Evolutionary conservation across 2,113 vertebrate genomes (phyloP).

Genomic region (Hylia prasina): DNA sequence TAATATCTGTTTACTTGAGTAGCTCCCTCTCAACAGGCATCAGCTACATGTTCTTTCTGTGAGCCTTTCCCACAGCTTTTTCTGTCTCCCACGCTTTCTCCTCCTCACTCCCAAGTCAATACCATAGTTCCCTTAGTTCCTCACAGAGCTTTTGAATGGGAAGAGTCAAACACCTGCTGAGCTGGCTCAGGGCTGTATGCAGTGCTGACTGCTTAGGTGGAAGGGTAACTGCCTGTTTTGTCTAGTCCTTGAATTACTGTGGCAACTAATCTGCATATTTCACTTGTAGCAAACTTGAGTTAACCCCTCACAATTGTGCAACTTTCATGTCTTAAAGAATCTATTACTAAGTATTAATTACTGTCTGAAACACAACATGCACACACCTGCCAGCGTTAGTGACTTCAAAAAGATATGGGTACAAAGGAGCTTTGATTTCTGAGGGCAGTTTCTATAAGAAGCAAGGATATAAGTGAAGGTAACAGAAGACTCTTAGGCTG

Average conservation of each 20-base stretch:
- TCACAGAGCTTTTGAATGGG: background rate
- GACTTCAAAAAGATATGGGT: background rate
- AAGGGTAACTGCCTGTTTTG: background rate
- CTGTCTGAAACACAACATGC: background rate
- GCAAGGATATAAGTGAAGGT: background rate
- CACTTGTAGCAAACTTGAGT: background rate
- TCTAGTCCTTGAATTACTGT: background rate
- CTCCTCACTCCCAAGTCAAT: background rate
- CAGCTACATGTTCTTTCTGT: background rate
- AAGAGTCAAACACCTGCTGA: slow-evolving; percentile 37
- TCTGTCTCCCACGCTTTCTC: slow-evolving; percentile 35
- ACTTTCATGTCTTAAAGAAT: background rate
- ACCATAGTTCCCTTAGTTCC: background rate
- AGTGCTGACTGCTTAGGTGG: background rate
- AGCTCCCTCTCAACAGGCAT: slow-evolving; percentile 12
- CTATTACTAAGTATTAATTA: background rate
- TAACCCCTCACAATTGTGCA: background rate
- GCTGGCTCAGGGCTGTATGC: background rate
- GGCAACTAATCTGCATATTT: slow-evolving; percentile 6
- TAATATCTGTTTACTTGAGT: background rate
- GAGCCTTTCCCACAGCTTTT: slow-evolving; percentile 27
- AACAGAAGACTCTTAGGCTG: background rate
- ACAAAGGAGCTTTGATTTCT: background rate
- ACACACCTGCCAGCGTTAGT: background rate
- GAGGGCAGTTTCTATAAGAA: background rate